Base-by-base conservation (phyloP, 2,113 vertebrate species). In the Typhlomys cinereus region DNA sequence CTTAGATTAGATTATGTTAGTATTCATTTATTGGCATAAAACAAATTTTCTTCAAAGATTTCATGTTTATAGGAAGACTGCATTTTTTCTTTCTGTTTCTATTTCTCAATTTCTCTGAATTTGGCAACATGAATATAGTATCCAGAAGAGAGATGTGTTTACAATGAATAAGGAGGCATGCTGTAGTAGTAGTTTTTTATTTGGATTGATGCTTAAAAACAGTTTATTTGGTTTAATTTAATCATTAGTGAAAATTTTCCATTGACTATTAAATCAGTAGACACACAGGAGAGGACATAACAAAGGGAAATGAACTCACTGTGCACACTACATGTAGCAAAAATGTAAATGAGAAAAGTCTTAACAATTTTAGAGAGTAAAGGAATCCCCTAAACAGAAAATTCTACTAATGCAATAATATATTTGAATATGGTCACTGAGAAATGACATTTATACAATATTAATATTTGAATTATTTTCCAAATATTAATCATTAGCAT, bases 1-100 rank as follows among this genome's bases (percentile, higher is more conserved):
- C 91, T 89, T 66, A 85, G 81, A 97, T 96, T 96, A 95, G 83
- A 94, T 96, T 96, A 96, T 89, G 46, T 70, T 89, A 95, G 96
- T 96, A 94, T 70, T 91, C 54, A 94, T 90, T 96, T 92, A 95
- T 88, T 94, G 73, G 89, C 74, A 76, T 46, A 91, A 96, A 96
- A 88, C 70, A 95, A 95, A 75, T 92, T 95, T 92, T 74, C 74
- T 52, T 52, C 12, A 69, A 34, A 90, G 20, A 17, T 95, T 94
- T 82, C 21, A 83, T 92, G 48, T 79, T 93, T 85, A 23, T 71
- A 91, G 64, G 46, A 89, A 95, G n/a, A 23, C 5, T 3, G 90
- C 14, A 41, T 83, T n/a, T 17, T 39, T 71, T 87, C 73, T 36
- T 7, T 29, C 15, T 44, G 73, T 84, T 29, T 52, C 31, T 52